Evolutionary conservation across 2,797 vertebrate species (phyloP), one percentile per base, ranked within the genome.

Genomic region (Xiphophorus birchmanni): DNA sequence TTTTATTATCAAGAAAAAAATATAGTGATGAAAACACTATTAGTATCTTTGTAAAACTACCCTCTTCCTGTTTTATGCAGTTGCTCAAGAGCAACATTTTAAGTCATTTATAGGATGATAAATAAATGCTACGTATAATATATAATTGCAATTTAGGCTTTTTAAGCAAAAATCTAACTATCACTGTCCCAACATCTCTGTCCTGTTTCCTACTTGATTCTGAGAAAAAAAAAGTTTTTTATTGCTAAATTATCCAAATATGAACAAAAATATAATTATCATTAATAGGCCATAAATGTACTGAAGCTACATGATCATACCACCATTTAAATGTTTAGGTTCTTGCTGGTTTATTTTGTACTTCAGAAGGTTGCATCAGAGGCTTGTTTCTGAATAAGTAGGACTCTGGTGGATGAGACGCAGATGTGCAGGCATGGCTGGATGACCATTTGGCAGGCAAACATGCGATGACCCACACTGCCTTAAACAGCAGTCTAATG

Each of bases 351-450:
- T n/a, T 42, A 44, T 21, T 65, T 35, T 37, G 7, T 65, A 37
- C 17, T 37, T 37, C 63, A 65, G 17, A 65, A 65, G 7, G 60
- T 37, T 2, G 35, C 32, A 9, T n/a, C 40, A 23, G 67, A 78
- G 23, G 17, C 65, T 72, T 78, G 67, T 13, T 26, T 65, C 3
- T 40, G 52, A n/a, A 56, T 29, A 72, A 23, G 50, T 54, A 23
- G 29, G 29, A 35, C 45, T n/a, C 35, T 29, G 9, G 45, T 42
- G 65, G 37, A 52, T 23, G 18, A 40, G 69, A 37, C 40, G 54
- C 47, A 67, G 73, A 26, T 80, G 73, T 75, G n/a, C 47, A 29
- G 67, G 12, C 44, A 35, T 21, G 78, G 23, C 54, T 79, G 35
- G 47, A 67, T 45, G 73, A 45, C 37, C 44, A 48, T 69, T 35